A percentile compares a stretch with the other conserved stretches of the same genome.
phyloP scores from a whole-genome alignment of 2,888 invertebrate genomes.

The Trichogramma evanescens region DNA sequence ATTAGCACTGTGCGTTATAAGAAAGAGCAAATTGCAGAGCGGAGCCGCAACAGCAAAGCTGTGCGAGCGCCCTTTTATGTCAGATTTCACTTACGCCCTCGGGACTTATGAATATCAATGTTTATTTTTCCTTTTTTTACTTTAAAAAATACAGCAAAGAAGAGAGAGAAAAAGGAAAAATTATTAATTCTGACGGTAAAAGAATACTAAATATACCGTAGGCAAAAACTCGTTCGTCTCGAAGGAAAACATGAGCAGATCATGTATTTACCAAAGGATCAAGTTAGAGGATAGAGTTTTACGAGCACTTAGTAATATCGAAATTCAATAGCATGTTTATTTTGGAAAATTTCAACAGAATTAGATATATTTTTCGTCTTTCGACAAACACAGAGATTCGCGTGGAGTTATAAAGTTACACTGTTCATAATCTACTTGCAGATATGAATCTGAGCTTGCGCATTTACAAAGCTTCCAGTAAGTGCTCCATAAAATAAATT shows the following conservation, averaged over 20 bases:
- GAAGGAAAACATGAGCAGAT: conserved; percentile 5
- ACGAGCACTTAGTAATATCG: neutral
- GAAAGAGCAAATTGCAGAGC: neutral
- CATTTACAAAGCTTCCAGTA: no score
- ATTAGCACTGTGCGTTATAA: conserved; percentile 26
- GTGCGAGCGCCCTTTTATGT: conserved; percentile 3
- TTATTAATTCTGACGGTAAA: no score
- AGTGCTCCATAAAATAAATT: no score
- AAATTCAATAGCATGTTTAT: neutral
- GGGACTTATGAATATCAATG: conserved; percentile 6
- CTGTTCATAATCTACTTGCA: no score
- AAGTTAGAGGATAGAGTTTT: conserved; percentile 1
- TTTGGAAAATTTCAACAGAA: neutral
- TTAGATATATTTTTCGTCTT: no score
- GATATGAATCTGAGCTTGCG: no score
- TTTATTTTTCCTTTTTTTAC: conserved; percentile 11
- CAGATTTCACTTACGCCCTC: conserved; percentile 1
- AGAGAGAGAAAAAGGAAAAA: conserved; percentile 7
- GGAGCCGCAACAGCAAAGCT: no score
- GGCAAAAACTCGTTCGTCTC: neutral
- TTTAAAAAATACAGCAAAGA: conserved; percentile 4
- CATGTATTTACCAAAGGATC: neutral
- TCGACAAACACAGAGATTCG: no score
- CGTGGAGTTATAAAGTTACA: no score
- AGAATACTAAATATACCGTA: neutral